Conservation (phyloP, 2,113 vertebrate species). For the Polyodon spathula region DNA sequence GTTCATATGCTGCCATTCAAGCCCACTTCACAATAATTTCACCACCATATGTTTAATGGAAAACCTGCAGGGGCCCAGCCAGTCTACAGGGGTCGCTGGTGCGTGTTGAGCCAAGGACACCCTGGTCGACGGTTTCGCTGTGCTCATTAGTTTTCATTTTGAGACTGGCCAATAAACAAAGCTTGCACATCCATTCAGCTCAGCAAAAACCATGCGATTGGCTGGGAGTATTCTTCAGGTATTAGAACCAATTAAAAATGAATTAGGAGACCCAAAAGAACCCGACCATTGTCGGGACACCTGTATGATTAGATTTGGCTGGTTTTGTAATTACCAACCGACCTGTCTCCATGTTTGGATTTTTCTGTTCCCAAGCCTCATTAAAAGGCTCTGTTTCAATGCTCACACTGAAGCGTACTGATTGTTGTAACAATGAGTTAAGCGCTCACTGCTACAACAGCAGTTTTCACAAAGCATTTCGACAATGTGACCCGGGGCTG, state of each 20-base stretch:
- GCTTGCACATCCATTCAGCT: background rate
- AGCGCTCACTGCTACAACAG: background rate
- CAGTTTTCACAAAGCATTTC: background rate
- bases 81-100: no score
- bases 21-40: no score
- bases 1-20: no score
- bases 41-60: no score
- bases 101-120: no score
- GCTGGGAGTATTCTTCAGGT: slow-evolving; percentile 34
- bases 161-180: background rate
- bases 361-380: no score
- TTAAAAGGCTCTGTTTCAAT: background rate
- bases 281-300: slow-evolving; percentile 60
- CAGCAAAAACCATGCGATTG: background rate
- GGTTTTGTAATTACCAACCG: slow-evolving; percentile 19
- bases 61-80: no score
- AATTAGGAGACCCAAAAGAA: slow-evolving; percentile 59
- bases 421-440: background rate
- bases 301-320: slow-evolving; percentile 51
- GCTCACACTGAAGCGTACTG: background rate
- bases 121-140: background rate
- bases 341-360: background rate
- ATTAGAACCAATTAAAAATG: slow-evolving; percentile 64
- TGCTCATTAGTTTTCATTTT: background rate
- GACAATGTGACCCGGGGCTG: background rate